Evolutionary conservation across 2,113 vertebrate genomes (phyloP).

Genomic region (Archilochus colubris): DNA sequence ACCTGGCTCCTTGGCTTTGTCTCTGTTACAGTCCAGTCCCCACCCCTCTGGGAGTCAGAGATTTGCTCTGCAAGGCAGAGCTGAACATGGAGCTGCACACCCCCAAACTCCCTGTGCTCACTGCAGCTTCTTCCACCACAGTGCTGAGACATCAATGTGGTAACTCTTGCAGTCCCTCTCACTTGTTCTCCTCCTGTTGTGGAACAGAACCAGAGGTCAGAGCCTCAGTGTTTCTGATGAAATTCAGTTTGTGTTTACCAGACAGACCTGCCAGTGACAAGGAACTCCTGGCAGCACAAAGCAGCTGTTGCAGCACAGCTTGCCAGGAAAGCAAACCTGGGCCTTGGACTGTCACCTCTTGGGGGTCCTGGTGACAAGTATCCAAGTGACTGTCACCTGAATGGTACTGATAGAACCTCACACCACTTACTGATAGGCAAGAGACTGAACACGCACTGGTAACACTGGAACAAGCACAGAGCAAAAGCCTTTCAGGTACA

Average conservation of each 20-base stretch:
- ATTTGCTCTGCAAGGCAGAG: no score
- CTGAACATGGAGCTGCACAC: no score
- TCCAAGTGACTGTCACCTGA: neutral
- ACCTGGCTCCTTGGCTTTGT: no score
- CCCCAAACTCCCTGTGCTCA: no score
- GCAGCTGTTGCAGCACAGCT: neutral
- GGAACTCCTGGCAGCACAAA: neutral
- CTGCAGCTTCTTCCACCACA: no score
- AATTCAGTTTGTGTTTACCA: neutral
- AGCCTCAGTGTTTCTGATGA: neutral
- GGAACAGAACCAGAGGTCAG: neutral
- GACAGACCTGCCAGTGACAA: neutral
- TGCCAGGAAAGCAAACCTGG: neutral
- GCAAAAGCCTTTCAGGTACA: neutral
- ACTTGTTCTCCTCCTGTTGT: neutral
- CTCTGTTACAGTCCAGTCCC: no score
- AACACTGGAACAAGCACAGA: neutral
- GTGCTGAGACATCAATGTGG: no score
- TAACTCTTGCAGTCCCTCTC: no score
- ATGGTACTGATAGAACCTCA: neutral
- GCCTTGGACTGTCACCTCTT: neutral
- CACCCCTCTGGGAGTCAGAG: no score
- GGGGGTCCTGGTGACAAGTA: neutral
- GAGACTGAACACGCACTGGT: neutral
- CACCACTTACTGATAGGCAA: neutral